Evolutionary conservation across 2,888 invertebrate species (phyloP).

Genomic region (Dryadula phaetusa): DNA sequence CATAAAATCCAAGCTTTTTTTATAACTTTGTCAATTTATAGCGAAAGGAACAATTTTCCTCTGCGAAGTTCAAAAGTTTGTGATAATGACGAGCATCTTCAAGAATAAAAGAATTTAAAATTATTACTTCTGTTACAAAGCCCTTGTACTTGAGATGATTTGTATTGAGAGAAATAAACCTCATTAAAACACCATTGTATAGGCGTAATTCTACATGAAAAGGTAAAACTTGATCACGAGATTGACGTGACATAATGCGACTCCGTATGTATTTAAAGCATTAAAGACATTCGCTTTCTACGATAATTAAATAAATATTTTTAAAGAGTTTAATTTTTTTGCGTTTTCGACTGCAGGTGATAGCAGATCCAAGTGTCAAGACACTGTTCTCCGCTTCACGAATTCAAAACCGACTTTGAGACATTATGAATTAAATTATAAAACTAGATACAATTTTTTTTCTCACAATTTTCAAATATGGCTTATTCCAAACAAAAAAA

Average conservation of each 20-base stretch:
- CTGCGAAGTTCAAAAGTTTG: slow-evolving; percentile 1
- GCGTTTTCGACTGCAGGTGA: no score
- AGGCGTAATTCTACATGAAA: neutral
- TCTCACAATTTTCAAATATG: no score
- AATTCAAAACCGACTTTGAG: no score
- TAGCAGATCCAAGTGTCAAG: no score
- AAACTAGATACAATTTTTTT: no score
- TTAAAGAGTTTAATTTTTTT: no score
- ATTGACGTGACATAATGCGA: neutral
- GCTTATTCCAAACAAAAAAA: no score
- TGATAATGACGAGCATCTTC: neutral
- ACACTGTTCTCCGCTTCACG: no score
- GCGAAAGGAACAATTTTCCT: neutral
- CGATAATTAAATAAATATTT: no score
- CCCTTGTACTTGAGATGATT: neutral
- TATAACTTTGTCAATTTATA: neutral
- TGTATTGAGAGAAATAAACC: neutral
- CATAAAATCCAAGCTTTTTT: neutral
- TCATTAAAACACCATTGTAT: neutral
- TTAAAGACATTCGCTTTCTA: no score
- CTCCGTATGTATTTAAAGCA: neutral
- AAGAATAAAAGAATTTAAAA: neutral
- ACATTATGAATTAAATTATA: no score
- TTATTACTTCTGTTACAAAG: neutral
- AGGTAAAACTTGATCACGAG: neutral